phyloP scores from a whole-genome alignment of 1,140 invertebrate genomes.

The Zaprionus vittiger region DNA sequence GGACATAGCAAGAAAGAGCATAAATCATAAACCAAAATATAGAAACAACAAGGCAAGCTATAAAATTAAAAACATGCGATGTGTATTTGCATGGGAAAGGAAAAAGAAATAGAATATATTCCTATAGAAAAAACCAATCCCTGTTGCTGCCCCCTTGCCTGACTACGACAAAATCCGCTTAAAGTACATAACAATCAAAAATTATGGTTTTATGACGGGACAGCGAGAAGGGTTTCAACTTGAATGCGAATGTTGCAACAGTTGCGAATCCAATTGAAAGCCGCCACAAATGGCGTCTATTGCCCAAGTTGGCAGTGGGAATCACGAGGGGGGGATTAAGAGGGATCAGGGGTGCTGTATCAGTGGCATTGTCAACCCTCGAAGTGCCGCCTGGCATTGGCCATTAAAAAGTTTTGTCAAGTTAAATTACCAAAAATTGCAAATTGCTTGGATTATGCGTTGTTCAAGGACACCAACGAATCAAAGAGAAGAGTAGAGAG shows the following conservation, averaged over 20 bases:
- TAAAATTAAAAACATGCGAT: conserved; percentile 61
- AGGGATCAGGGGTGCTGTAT: neutral
- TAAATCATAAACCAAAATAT: conserved; percentile 71
- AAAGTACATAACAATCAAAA: conserved; percentile 75
- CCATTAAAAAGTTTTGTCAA: conserved; percentile 82
- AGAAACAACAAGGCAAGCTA: conserved; percentile 42
- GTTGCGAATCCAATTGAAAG: conserved; percentile 70
- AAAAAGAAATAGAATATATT: neutral
- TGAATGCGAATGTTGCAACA: conserved; percentile 67
- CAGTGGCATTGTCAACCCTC: conserved; percentile 48
- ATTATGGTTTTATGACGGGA: conserved; percentile 64
- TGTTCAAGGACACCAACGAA: conserved; percentile 61
- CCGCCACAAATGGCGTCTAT: conserved; percentile 63
- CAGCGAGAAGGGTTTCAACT: conserved; percentile 50
- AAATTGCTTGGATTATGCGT: conserved; percentile 82
- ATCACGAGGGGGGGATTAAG: neutral
- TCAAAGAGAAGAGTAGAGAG: neutral
- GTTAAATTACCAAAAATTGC: conserved; percentile 83
- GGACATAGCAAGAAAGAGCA: conserved; percentile 13
- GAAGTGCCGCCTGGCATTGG: conserved; percentile 44
- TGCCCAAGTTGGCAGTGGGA: neutral
- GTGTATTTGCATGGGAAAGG: conserved; percentile 54
- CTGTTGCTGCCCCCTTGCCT: neutral
- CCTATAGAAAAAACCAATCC: conserved; percentile 9
- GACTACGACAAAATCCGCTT: conserved; percentile 50